Evolutionary conservation across 2,888 invertebrate species (phyloP), one percentile per base, ranked within the genome.

Genomic region (Coenonympha glycerion): DNA sequence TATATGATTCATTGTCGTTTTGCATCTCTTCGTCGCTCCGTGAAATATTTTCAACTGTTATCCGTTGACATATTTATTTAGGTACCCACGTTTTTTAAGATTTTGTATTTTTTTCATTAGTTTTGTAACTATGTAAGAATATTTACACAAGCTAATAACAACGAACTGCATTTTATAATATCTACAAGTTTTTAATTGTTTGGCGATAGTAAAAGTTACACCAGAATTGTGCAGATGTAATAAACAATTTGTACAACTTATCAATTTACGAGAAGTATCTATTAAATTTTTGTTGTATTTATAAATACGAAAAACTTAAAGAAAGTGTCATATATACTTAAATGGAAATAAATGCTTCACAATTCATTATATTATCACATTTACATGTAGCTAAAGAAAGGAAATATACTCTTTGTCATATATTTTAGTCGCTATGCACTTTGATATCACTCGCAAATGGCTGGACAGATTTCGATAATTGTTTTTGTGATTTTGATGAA

Each of bases 1-100:
- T 78, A 64, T 79, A 86, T 30, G 82, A 86, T 57, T 73, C 81
- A 66, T 79, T 79, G 65, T 80, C 80, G 66, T 77, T 78, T 64
- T 83, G 73, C 85, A 84, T 85, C 9, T 50, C 52, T 31, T 48
- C 18, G n/a, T n/a, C n/a, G n/a, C 46, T 39, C 28, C 49, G 13
- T 16, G 31, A 9, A 44, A 40, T 36, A 8, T 21, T 36, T 9
- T 13, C 15, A 15, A 15, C 9, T 22, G 22, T 15, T 42, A 33
- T 15, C 30, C 18, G 34, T 39, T 45, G 39, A 19, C 30, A 40
- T 34, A 6, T 26, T 36, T 18, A 21, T 52, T 46, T 26, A 45
- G 47, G 48, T 58, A 51, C 49, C 49, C 51, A 37, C 51, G 21
- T 33, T 26, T 24, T 33, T 6, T 19, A 16, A 48, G 8, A 19